Conservation (phyloP, 2,113 vertebrate genomes). For the Sorex araneus region DNA sequence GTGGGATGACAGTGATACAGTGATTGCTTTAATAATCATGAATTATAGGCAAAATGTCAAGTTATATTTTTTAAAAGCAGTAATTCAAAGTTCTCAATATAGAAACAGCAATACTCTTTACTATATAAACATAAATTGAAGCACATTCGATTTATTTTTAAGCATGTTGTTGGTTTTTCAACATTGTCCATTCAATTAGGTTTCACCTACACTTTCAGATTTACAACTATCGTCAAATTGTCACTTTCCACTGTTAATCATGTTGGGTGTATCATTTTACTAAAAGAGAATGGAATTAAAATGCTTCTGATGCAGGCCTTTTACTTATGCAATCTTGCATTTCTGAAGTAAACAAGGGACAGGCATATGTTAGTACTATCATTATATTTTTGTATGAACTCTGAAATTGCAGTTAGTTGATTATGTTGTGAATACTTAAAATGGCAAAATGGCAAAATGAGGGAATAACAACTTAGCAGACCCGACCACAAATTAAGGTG, state of each 20-base stretch:
- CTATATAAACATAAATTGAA: not conserved
- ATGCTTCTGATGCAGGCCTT: not conserved
- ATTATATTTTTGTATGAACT: constrained; percentile 1
- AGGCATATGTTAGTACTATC: not conserved
- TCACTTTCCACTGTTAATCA: not conserved
- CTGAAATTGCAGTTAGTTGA: constrained; percentile 37
- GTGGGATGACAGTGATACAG: no score
- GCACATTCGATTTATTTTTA: not conserved
- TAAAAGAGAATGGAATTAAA: constrained; percentile 25
- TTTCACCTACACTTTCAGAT: not conserved
- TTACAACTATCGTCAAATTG: not conserved
- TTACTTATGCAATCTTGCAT: not conserved
- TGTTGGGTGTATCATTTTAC: not conserved
- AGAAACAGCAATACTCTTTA: not conserved
- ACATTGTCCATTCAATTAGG: not conserved
- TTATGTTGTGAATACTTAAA: constrained; percentile 46
- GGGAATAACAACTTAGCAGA: not conserved
- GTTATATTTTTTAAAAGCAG: no score
- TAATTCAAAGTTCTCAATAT: not conserved
- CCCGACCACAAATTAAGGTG: constrained; percentile 57
- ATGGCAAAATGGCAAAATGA: constrained; percentile 29
- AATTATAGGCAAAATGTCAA: no score
- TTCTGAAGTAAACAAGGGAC: not conserved
- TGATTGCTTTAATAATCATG: not conserved
- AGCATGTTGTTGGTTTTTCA: not conserved